A percentile compares a stretch with the other conserved stretches of the same genome.
Evolutionary conservation across 1,140 invertebrate genomes (phyloP).

Genomic region (Brachionus calyciflorus): DNA sequence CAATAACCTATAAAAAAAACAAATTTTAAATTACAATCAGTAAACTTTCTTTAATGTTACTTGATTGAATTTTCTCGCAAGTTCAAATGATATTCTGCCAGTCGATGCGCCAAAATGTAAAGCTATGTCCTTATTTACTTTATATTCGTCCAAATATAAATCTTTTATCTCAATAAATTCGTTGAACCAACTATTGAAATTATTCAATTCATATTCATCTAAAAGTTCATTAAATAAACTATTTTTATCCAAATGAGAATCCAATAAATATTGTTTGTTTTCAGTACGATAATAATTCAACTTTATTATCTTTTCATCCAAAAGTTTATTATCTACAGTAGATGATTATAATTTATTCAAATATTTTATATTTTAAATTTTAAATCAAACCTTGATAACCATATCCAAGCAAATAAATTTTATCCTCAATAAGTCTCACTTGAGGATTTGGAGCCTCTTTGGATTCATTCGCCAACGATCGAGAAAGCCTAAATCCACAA

Average conservation of each 20-base stretch:
- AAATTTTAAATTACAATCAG: no score
- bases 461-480: conserved; percentile 1
- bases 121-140: background rate
- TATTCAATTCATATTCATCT: background rate
- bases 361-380: no score
- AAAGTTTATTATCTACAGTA: conserved; percentile 42
- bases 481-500: conserved; percentile 54
- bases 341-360: no score
- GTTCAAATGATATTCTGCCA: conserved; percentile 26
- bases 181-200: background rate
- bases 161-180: background rate
- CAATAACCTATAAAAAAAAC: no score
- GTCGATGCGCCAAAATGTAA: conserved; percentile 16
- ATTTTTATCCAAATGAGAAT: conserved; percentile 18
- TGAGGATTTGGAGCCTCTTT: conserved; percentile 24
- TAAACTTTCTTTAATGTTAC: no score
- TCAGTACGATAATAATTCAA: background rate
- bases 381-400: background rate
- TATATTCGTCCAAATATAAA: background rate
- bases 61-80: conserved; percentile 27
- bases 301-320: conserved; percentile 1
- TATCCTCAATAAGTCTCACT: background rate
- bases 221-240: conserved; percentile 15
- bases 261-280: conserved; percentile 42
- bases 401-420: background rate